A percentile compares a stretch with the other conserved stretches of the same genome.
phyloP scores from a whole-genome alignment of 2,888 invertebrate species.

The Anthoptus insignis region DNA sequence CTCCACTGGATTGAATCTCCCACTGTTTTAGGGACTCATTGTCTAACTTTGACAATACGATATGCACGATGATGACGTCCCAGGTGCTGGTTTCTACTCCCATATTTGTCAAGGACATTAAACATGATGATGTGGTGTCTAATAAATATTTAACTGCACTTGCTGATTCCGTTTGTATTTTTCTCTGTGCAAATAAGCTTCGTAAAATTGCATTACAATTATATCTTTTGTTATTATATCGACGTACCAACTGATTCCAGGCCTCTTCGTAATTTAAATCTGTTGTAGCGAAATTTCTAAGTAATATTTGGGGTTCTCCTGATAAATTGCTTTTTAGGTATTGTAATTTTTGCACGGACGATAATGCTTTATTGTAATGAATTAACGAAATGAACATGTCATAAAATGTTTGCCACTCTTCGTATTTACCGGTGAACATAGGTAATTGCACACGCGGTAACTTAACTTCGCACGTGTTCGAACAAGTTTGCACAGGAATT shows the following conservation, averaged over 20 bases:
- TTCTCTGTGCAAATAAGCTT: conserved; percentile 7
- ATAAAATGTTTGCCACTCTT: conserved; percentile 15
- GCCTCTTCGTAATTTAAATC: conserved; percentile 46
- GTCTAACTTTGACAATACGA: neutral
- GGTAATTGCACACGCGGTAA: conserved; percentile 8
- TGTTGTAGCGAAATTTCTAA: conserved; percentile 37
- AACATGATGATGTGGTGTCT: neutral
- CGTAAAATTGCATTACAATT: conserved; percentile 37
- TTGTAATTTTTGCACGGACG: conserved; percentile 46
- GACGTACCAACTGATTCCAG: conserved; percentile 37
- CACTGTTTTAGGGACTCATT: neutral
- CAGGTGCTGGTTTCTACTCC: neutral
- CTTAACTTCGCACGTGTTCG: conserved; percentile 9
- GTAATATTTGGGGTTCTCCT: conserved; percentile 16
- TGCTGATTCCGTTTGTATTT: conserved; percentile 6
- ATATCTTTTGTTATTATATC: conserved; percentile 44
- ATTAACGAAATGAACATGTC: conserved; percentile 32
- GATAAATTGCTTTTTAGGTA: conserved; percentile 47
- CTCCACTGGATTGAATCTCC: neutral
- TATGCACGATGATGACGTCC: neutral
- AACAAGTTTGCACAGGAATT: too few relatives aligned
- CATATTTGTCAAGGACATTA: neutral
- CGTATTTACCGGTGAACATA: conserved; percentile 9
- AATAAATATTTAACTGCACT: neutral
- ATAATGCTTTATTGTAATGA: conserved; percentile 38